Evolutionary conservation across 2,113 vertebrate species (phyloP).

Genomic region (Pterocles gutturalis): DNA sequence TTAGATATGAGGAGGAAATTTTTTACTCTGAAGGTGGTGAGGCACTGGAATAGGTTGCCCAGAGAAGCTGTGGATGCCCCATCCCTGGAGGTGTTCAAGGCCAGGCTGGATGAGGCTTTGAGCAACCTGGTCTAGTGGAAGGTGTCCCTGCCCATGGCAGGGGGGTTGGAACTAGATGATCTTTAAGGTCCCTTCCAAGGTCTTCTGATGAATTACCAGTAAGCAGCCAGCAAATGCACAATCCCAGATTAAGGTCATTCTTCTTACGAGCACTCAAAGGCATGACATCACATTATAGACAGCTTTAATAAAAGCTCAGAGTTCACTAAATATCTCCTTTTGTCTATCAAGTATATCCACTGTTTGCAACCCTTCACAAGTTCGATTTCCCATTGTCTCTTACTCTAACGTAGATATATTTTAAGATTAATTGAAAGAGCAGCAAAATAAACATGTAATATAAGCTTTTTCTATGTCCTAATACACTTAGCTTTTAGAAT

Average conservation of each 20-base stretch:
- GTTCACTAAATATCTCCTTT: not conserved
- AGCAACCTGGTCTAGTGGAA: too few relatives aligned
- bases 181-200: not conserved
- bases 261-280: not conserved
- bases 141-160: too few relatives aligned
- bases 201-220: constrained; percentile 8
- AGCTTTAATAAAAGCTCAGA: constrained; percentile 1
- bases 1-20: too few relatives aligned
- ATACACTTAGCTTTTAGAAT: not conserved
- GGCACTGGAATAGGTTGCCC: too few relatives aligned
- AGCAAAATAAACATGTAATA: not conserved
- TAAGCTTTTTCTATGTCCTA: not conserved
- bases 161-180: too few relatives aligned
- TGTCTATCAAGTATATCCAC: not conserved
- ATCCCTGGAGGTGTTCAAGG: too few relatives aligned
- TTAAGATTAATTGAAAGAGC: not conserved
- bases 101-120: too few relatives aligned
- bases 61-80: too few relatives aligned
- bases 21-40: too few relatives aligned
- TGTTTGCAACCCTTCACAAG: not conserved
- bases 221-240: not conserved
- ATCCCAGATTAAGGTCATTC: constrained; percentile 4
- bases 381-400: not conserved
- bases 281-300: not conserved
- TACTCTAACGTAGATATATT: not conserved